These are phyloP conservation scores for Orthonyx spaldingii DNA, from an alignment of 2,113 vertebrate species.

Conservation along the genomic window DNA sequence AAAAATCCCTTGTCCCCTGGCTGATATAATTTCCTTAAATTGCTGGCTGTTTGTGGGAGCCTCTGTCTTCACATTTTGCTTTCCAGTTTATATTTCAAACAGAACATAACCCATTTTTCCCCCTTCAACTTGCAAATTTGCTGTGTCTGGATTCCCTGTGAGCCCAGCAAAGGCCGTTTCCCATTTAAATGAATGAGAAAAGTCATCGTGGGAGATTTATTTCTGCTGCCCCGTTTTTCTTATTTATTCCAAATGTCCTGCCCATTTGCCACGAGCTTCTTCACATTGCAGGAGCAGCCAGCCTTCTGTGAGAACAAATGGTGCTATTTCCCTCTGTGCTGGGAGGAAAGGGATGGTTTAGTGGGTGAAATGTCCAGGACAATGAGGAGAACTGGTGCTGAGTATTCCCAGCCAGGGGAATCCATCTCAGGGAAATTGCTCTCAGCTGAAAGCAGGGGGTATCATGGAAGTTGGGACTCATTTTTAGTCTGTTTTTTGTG, in stretches of 20 bases:
- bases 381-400: constrained; percentile 32
- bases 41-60: not conserved
- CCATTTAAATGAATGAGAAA: constrained; percentile 42
- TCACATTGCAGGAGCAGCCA: constrained; percentile 61
- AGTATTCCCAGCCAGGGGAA: constrained; percentile 33
- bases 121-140: not conserved
- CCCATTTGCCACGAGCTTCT: constrained; percentile 60
- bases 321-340: constrained; percentile 63
- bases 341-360: constrained; percentile 47
- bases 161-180: not conserved
- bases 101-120: not conserved
- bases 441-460: constrained; percentile 24
- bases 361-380: constrained; percentile 58
- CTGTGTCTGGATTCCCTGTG: not conserved
- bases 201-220: constrained; percentile 56
- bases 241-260: constrained; percentile 60
- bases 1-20: not conserved
- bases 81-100: constrained; percentile 2
- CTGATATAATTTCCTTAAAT: not conserved
- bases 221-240: constrained; percentile 53
- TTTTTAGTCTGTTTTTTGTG: not conserved
- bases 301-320: constrained; percentile 52
- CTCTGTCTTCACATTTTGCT: not conserved
- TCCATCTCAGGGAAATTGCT: constrained; percentile 58
- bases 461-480: not conserved